These are phyloP conservation scores for Otolemur garnettii DNA, from an alignment of 2,113 vertebrate species.

Conservation along the genomic window DNA sequence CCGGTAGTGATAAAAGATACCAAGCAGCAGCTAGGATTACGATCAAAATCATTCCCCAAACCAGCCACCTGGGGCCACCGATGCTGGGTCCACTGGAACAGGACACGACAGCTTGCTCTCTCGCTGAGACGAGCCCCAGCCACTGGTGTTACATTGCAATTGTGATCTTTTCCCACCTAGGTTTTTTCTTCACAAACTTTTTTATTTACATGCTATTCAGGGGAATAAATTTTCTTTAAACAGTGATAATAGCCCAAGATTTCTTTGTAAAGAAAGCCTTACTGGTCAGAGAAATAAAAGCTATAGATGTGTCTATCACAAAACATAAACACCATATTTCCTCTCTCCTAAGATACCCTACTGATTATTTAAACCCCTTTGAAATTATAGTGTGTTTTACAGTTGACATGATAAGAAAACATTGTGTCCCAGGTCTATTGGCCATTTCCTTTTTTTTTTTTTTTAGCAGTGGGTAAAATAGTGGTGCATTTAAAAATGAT, in stretches of 20 bases:
- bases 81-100: background rate
- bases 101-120: background rate
- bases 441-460: slow-evolving; percentile 20
- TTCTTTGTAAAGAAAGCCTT: background rate
- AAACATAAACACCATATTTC: background rate
- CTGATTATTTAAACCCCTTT: background rate
- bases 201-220: background rate
- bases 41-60: background rate
- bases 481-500: background rate
- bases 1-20: background rate
- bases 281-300: slow-evolving; percentile 26
- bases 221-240: background rate
- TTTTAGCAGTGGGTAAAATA: background rate
- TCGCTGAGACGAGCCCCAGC: no score
- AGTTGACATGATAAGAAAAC: slow-evolving; percentile 35
- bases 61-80: background rate
- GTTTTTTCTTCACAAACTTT: background rate
- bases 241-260: background rate
- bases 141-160: background rate
- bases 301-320: background rate
- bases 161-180: background rate
- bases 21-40: background rate
- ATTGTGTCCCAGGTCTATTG: background rate
- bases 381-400: slow-evolving; percentile 4
- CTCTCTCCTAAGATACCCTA: background rate